Base-by-base conservation (phyloP, 2,797 vertebrate species). In the Falco naumanni region DNA sequence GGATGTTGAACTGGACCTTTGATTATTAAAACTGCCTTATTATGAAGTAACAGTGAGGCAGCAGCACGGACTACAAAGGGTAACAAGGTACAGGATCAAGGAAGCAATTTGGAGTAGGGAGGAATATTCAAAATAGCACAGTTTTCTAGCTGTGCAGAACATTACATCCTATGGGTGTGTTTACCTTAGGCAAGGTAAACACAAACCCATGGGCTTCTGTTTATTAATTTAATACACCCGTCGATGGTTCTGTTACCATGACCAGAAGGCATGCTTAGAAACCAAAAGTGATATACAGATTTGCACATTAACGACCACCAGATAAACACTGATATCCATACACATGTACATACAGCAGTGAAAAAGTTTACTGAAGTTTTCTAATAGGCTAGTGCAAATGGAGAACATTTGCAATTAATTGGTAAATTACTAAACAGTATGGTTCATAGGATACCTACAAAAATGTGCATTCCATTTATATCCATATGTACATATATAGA, bases 1-100 rank as follows among this genome's bases (percentile, higher is more conserved):
- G 28, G 80, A 93, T 89, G 90, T 41, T 84, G 72, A 94, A 87
- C 84, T 64, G 65, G 90, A 95, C 91, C 84, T 93, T 74, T 78
- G 90, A 90, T 93, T 96, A 96, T 41, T 41, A 95, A 89, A 97
- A 95, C 89, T 91, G 41, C 54, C 28, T 86, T 89, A 70, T 69
- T 89, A 85, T 70, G 66, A 91, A 85, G 76, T 60, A 84, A 79
- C 1, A 0, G 3, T 48, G 59, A 92, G 76, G 66, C 48, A 96
- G 48, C 28, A 69, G 61, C 71, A 88, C 61, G 3, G 14, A 59
- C 21, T 1, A n/a, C 48, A 54, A 94, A 93, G 81, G 43, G 57
- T 75, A 84, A 68, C 54, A 83, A 71, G 25, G 24, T 24, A 88
- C 25, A 82, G 57, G n/a, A 77, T 77, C 77, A 66, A 68, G 19